Conservation (phyloP, 1,140 invertebrate species). For the Drosophila ambigua region DNA sequence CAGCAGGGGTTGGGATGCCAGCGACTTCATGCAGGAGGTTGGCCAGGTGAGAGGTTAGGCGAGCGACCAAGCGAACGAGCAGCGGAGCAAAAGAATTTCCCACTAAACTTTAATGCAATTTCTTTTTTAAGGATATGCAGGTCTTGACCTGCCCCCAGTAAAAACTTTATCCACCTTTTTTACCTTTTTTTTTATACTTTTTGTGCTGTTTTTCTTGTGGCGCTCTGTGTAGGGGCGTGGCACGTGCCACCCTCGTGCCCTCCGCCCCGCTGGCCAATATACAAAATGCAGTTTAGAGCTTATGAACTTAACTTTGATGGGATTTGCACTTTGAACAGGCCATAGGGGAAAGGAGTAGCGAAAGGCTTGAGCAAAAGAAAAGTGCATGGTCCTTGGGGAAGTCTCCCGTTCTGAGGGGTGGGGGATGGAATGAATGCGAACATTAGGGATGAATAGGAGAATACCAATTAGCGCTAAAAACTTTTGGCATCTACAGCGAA, state of each 20-base stretch:
- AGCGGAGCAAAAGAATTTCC: conserved; percentile 30
- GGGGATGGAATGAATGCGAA: too few relatives aligned
- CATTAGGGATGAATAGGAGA: too few relatives aligned
- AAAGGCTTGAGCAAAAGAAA: neutral
- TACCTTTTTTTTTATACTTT: neutral
- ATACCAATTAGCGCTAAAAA: too few relatives aligned
- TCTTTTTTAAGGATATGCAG: conserved; percentile 47
- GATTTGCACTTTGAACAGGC: conserved; percentile 55
- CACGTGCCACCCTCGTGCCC: conserved; percentile 18
- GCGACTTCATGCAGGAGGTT: too few relatives aligned
- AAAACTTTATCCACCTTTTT: neutral
- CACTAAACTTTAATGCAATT: conserved; percentile 77
- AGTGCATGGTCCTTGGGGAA: too few relatives aligned
- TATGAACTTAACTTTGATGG: conserved; percentile 70
- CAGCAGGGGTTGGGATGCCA: too few relatives aligned
- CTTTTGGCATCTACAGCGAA: too few relatives aligned
- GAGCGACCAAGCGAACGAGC: neutral
- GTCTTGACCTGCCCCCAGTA: conserved; percentile 11
- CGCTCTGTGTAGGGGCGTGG: conserved; percentile 32
- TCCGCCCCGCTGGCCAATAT: conserved; percentile 53
- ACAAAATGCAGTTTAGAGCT: conserved; percentile 71
- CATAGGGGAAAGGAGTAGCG: conserved; percentile 7
- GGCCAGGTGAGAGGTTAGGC: conserved; percentile 13
- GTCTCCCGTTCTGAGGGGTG: too few relatives aligned
- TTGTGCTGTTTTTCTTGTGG: conserved; percentile 7